Percentiles rank a stretch among this genome's conserved stretches.
These are phyloP conservation scores for Acanthosoma haemorrhoidale DNA, from an alignment of 2,888 invertebrate species.

Conservation along the genomic window DNA sequence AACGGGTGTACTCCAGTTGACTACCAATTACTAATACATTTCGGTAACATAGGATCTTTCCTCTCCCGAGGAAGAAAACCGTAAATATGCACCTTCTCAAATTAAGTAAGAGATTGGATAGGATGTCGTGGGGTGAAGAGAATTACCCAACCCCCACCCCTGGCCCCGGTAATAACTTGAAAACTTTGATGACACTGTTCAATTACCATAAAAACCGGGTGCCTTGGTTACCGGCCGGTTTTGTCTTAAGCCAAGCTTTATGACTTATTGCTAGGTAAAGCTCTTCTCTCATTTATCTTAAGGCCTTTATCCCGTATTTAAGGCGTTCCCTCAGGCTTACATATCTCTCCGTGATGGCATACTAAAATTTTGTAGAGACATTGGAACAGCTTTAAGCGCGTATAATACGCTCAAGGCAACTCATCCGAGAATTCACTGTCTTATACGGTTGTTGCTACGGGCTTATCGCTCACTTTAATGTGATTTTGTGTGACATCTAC, in stretches of 20 bases:
- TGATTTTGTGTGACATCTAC: no score
- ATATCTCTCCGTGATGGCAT: conserved; percentile 3
- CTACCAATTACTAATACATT: no score
- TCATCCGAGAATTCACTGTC: not conserved
- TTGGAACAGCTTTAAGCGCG: conserved; percentile 5
- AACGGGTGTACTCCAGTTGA: no score
- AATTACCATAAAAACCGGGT: conserved; percentile 38
- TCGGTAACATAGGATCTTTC: no score
- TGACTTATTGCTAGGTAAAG: conserved; percentile 26
- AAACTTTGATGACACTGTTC: conserved; percentile 37
- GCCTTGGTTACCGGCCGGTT: not conserved
- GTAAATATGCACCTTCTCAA: not conserved
- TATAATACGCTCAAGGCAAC: not conserved
- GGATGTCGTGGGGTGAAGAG: no score
- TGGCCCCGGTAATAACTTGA: not conserved
- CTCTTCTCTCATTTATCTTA: conserved; percentile 21
- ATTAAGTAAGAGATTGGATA: conserved; percentile 10
- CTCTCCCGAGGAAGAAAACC: no score
- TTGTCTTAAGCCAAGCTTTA: conserved; percentile 23
- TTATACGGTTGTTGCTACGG: no score
- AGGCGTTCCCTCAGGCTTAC: conserved; percentile 12
- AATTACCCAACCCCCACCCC: no score
- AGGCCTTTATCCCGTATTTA: conserved; percentile 16
- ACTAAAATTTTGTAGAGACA: conserved; percentile 13
- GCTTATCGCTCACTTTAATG: no score